phyloP scores from a whole-genome alignment of 2,888 invertebrate genomes.

The Tenthredo distinguenda region DNA sequence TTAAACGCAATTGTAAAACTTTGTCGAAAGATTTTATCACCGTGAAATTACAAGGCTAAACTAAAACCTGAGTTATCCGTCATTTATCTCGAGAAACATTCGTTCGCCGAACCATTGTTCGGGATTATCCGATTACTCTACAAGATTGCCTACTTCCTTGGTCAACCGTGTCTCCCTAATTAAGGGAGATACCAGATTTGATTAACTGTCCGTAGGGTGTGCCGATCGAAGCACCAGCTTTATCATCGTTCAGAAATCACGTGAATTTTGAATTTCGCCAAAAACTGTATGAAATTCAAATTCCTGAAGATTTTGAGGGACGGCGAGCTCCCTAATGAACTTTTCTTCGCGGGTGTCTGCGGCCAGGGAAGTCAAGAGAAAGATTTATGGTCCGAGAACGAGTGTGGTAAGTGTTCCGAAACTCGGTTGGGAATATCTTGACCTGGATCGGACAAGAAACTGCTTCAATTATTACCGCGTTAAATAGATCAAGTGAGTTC shows the following conservation, averaged over 20 bases:
- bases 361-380: not conserved
- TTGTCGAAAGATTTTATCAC: not conserved
- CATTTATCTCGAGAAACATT: not conserved
- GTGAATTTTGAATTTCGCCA: not conserved
- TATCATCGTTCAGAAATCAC: not conserved
- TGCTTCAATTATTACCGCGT: conserved; percentile 19
- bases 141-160: not conserved
- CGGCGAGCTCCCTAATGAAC: not conserved
- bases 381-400: conserved; percentile 20
- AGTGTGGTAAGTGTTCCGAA: conserved; percentile 13
- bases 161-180: not conserved
- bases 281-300: not conserved
- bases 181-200: not conserved
- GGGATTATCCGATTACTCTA: not conserved
- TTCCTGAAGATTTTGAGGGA: not conserved
- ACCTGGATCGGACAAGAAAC: conserved; percentile 13
- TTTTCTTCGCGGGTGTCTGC: not conserved
- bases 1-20: not conserved
- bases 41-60: not conserved
- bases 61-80: conserved; percentile 3
- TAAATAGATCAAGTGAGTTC: conserved; percentile 27
- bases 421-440: conserved; percentile 32
- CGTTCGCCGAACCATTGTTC: not conserved
- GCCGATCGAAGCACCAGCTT: not conserved
- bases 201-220: not conserved